A percentile compares a stretch with the other conserved stretches of the same genome.
phyloP scores from a whole-genome alignment of 2,888 invertebrate species.

The Rotaria magnacalcarata region DNA sequence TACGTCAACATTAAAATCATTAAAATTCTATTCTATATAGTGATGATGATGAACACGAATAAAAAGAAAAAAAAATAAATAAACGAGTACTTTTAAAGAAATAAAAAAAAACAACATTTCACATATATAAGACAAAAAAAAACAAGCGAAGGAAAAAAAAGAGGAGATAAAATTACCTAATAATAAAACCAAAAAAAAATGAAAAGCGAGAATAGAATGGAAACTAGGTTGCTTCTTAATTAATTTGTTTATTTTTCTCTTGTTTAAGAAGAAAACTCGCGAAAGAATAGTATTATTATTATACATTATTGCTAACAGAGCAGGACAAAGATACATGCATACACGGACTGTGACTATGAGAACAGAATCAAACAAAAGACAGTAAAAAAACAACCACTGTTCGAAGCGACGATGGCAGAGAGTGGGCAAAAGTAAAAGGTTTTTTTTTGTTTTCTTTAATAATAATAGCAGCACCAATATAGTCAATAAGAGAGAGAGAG shows the following conservation, averaged over 20 bases:
- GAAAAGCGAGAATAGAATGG: neutral
- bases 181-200: too few relatives aligned
- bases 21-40: neutral
- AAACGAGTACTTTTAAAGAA: conserved; percentile 22
- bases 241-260: neutral
- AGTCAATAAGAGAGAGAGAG: neutral
- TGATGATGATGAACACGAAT: neutral
- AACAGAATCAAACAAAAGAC: neutral
- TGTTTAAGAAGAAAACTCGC: neutral
- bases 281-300: neutral
- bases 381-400: conserved; percentile 3
- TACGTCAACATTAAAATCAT: conserved; percentile 1
- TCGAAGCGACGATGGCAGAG: neutral
- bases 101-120: conserved; percentile 21
- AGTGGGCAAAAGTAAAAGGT: neutral
- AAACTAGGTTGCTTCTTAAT: neutral
- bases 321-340: conserved; percentile 18
- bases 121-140: conserved; percentile 24
- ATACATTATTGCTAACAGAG: conserved; percentile 17
- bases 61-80: conserved; percentile 17
- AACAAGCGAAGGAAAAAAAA: neutral
- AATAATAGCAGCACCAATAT: conserved; percentile 4
- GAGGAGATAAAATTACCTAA: conserved; percentile 15
- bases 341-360: neutral
- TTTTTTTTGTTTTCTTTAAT: neutral